Evolutionary conservation across 2,888 invertebrate species (phyloP).

Genomic region (Cactoblastis cactorum): DNA sequence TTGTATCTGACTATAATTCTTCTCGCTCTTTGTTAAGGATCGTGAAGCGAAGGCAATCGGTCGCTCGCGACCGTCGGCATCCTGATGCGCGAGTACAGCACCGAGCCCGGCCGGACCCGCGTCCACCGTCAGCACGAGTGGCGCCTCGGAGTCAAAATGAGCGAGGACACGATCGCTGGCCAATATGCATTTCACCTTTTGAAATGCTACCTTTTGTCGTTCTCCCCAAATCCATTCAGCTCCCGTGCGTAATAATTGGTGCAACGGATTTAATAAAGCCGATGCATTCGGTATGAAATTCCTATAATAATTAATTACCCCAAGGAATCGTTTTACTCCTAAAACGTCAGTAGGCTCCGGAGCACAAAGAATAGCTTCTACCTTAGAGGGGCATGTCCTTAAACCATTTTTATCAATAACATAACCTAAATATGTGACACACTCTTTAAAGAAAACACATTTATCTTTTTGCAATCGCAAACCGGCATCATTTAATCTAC

Average conservation of each 20-base stretch:
- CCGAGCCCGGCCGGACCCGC: neutral
- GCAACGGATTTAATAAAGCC: slow-evolving; percentile 21
- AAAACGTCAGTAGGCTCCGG: slow-evolving; percentile 7
- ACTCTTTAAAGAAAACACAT: slow-evolving; percentile 18
- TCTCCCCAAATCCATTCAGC: neutral
- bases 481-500: too few relatives aligned
- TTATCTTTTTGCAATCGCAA: slow-evolving; percentile 16
- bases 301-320: slow-evolving; percentile 29
- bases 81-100: neutral
- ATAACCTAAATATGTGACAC: slow-evolving; percentile 24
- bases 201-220: neutral
- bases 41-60: neutral
- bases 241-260: slow-evolving; percentile 10
- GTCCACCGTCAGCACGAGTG: neutral
- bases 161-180: too few relatives aligned
- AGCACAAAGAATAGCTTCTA: too few relatives aligned
- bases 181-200: too few relatives aligned
- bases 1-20: slow-evolving; percentile 22
- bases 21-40: neutral
- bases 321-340: slow-evolving; percentile 6
- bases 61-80: neutral
- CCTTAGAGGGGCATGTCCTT: too few relatives aligned
- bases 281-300: slow-evolving; percentile 29
- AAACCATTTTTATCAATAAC: too few relatives aligned
- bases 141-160: neutral